Base-by-base conservation (phyloP, 2,113 vertebrate genomes). In the Nesospiza acunhae region DNA sequence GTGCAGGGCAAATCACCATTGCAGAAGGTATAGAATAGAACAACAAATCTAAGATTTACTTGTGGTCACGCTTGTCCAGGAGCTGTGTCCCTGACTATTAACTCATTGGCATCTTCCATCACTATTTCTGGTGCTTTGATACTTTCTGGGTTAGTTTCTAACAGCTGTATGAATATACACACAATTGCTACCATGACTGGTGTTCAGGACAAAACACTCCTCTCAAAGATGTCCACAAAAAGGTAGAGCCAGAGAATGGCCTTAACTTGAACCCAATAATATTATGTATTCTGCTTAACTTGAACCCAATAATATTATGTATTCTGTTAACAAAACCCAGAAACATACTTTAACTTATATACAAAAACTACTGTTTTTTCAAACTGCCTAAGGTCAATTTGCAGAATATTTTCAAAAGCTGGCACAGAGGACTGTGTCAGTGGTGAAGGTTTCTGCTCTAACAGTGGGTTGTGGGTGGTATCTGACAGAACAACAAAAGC, bases 31-130 rank as follows among this genome's bases (percentile, higher is more conserved):
- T 92, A 94, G 90, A 94, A 91, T 87, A 92, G 84, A 96, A 94
- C 72, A 94, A 94, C 90, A 91, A 94, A 77, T 85, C 84, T 73
- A 76, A 94, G 69, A 95, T 96, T 96, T 96, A 96, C 90, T 97
- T 95, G 81, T 95, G 96, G 90, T 96, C 94, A 95, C 64, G 80
- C 81, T 88, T 96, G 89, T 96, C 88, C 75, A 87, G 84, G 64
- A 90, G 58, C 90, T 84, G 44, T 95, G 87, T 92, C 91, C 89
- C 64, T 80, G 42, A 67, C 84, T 92, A 89, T 97, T 96, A 95
- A 94, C 90, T 94, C 84, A 37, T 89, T 90, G 77, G 42, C 85
- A 76, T 78, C 41, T 92, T 89, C 88, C 83, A 49, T 89, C 88
- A 66, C 83, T 80, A 81, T 86, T 94, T 96, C 66, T 95, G 39